phyloP scores from a whole-genome alignment of 2,888 invertebrate genomes.

The Anodontia alba region DNA sequence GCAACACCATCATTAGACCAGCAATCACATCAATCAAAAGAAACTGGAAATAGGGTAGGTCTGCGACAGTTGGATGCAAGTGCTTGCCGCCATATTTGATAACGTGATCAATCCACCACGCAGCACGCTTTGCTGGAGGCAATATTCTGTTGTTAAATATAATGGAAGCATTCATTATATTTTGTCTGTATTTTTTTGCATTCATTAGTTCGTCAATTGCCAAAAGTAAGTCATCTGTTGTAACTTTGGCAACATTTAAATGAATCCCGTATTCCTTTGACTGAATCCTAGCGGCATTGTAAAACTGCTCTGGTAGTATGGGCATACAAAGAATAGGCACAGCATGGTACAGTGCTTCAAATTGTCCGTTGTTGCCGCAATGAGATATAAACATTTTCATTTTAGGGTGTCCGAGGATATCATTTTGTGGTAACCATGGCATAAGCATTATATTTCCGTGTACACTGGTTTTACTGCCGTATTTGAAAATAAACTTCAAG shows the following conservation, averaged over 20 bases:
- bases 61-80: neutral
- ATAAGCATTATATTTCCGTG: constrained; percentile 34
- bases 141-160: neutral
- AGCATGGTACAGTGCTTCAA: constrained; percentile 27
- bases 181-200: neutral
- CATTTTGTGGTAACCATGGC: constrained; percentile 71
- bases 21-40: neutral
- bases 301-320: constrained; percentile 60
- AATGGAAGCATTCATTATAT: neutral
- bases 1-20: neutral
- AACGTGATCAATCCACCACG: neutral
- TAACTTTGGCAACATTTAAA: constrained; percentile 49
- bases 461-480: constrained; percentile 19
- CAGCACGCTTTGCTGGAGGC: neutral
- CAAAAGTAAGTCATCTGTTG: neutral
- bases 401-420: constrained; percentile 65
- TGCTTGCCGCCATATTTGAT: neutral
- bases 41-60: neutral
- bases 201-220: neutral
- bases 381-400: constrained; percentile 71
- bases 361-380: constrained; percentile 70
- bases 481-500: constrained; percentile 40
- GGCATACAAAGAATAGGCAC: constrained; percentile 72
- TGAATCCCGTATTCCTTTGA: constrained; percentile 61
- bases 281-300: constrained; percentile 58